phyloP scores from a whole-genome alignment of 2,797 vertebrate genomes.

The Protosalanx chinensis region DNA sequence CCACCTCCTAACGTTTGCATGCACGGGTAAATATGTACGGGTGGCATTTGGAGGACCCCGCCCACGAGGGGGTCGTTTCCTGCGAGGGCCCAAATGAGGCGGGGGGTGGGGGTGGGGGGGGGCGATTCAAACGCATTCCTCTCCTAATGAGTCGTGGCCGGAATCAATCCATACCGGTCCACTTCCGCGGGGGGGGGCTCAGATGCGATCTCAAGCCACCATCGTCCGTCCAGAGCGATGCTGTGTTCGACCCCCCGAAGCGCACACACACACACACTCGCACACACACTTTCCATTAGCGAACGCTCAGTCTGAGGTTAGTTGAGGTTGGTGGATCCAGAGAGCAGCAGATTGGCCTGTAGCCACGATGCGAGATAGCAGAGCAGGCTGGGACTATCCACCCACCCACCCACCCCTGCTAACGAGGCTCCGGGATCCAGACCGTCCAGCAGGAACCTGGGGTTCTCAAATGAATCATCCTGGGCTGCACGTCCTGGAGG shows the following conservation, averaged over 20 bases:
- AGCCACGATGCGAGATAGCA: slow-evolving; percentile 50
- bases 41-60: slow-evolving; percentile 66
- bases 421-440: not conserved
- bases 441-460: slow-evolving; percentile 53
- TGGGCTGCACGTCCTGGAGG: slow-evolving; percentile 53
- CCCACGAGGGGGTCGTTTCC: slow-evolving; percentile 71
- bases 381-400: slow-evolving; percentile 32
- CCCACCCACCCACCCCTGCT: too few species aligned
- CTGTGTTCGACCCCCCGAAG: slow-evolving; percentile 50
- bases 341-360: slow-evolving; percentile 60
- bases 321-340: slow-evolving; percentile 33
- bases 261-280: too few species aligned
- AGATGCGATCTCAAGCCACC: slow-evolving; percentile 62
- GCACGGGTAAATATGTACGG: slow-evolving; percentile 73
- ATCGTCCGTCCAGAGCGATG: slow-evolving; percentile 57
- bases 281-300: slow-evolving; percentile 63
- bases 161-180: slow-evolving; percentile 63
- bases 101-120: too few species aligned
- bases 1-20: slow-evolving; percentile 60
- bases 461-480: slow-evolving; percentile 70
- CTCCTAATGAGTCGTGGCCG: slow-evolving; percentile 66
- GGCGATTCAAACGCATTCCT: slow-evolving; percentile 57
- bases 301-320: slow-evolving; percentile 49
- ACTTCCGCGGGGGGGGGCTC: slow-evolving; percentile 59
- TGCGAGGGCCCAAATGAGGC: slow-evolving; percentile 65